Conservation (phyloP, 1,140 invertebrate genomes). For the Drosophila azteca region DNA sequence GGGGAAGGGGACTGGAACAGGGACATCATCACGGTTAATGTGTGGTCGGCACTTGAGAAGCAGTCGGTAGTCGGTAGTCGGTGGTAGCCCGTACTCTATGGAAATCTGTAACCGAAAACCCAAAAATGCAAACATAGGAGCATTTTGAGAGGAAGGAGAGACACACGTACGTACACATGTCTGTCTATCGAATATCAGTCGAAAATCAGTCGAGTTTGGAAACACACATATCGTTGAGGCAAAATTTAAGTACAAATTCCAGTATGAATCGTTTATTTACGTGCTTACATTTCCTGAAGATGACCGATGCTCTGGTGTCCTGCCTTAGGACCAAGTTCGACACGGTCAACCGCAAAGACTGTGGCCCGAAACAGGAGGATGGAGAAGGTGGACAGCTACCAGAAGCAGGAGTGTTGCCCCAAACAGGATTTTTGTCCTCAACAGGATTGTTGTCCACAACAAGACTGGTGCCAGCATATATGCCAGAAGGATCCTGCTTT, state of each 20-base stretch:
- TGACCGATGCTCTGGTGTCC: constrained; percentile 3
- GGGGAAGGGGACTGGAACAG: neutral
- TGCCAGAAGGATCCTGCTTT: too few relatives aligned
- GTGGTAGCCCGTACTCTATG: constrained; percentile 36
- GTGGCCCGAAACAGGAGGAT: neutral
- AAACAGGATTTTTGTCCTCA: constrained; percentile 1
- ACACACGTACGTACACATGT: neutral
- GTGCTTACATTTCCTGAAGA: constrained; percentile 1
- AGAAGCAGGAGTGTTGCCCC: neutral
- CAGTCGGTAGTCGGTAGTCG: constrained; percentile 31
- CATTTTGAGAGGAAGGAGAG: neutral
- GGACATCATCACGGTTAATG: constrained; percentile 45
- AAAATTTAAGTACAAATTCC: constrained; percentile 1
- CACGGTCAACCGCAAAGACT: neutral
- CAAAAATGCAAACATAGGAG: constrained; percentile 26
- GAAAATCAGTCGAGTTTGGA: neutral
- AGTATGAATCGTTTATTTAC: constrained; percentile 28
- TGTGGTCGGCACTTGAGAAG: constrained; percentile 75
- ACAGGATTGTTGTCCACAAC: constrained; percentile 3
- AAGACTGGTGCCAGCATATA: too few relatives aligned
- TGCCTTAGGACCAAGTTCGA: neutral
- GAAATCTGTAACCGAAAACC: constrained; percentile 41
- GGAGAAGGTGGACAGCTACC: too few relatives aligned
- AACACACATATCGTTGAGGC: neutral
- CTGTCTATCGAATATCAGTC: neutral